These are phyloP conservation scores for Palythoa grandiflora DNA, from an alignment of 92 coral and sea anemone species.

Conservation along the genomic window DNA sequence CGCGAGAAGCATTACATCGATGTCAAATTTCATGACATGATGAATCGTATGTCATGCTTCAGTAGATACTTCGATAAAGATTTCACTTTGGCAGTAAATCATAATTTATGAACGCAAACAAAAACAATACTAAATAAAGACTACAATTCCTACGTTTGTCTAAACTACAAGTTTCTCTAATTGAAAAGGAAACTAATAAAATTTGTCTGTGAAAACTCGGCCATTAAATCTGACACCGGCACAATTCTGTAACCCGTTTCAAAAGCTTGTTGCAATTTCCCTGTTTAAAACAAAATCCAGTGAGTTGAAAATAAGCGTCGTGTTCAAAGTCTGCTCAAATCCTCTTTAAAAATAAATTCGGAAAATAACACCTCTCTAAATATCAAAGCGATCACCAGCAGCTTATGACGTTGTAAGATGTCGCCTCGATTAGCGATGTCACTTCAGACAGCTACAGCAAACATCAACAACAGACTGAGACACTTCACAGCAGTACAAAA, in stretches of 20 bases:
- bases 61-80: constrained; percentile 20
- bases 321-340: background rate
- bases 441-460: constrained; percentile 27
- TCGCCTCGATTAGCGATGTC: background rate
- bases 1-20: background rate
- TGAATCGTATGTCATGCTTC: constrained; percentile 24
- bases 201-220: background rate
- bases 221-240: background rate
- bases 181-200: constrained; percentile 29
- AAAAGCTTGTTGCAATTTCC: background rate
- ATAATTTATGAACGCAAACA: constrained; percentile 37
- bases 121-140: constrained; percentile 31
- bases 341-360: background rate
- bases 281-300: background rate
- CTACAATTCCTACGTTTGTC: constrained; percentile 23
- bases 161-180: constrained; percentile 16
- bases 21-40: background rate
- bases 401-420: background rate
- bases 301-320: background rate
- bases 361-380: background rate
- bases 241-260: background rate
- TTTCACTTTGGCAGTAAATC: constrained; percentile 5
- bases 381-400: background rate
- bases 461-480: constrained; percentile 26
- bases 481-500: constrained; percentile 9